A percentile compares a stretch with the other conserved stretches of the same genome.
Conservation (phyloP, 2,797 vertebrate genomes). For the Miichthys miiuy region DNA sequence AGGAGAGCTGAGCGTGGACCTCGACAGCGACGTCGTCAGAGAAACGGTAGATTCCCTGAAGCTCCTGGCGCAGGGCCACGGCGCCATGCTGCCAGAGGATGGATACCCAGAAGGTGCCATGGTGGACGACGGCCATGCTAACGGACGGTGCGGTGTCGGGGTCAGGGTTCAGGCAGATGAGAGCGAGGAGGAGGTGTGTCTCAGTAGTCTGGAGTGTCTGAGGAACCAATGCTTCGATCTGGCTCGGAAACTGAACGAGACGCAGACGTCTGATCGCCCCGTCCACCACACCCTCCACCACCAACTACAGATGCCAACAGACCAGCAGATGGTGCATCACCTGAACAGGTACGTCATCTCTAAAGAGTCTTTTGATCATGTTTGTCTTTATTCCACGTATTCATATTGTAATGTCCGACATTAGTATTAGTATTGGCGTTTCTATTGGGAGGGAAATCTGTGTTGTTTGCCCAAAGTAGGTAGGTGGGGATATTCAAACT, state of each 20-base stretch:
- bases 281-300: conserved; percentile 75
- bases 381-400: neutral
- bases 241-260: conserved; percentile 95
- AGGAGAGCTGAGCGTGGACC: conserved; percentile 93
- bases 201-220: conserved; percentile 97
- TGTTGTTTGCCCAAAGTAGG: neutral
- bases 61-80: conserved; percentile 96
- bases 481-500: neutral
- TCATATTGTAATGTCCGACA: neutral
- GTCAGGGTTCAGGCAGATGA: conserved; percentile 88
- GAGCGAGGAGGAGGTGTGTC: conserved; percentile 95
- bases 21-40: conserved; percentile 96
- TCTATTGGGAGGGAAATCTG: conserved; percentile 6
- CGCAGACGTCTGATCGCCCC: conserved; percentile 84
- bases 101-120: conserved; percentile 85
- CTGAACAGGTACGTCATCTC: conserved; percentile 61
- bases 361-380: neutral
- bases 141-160: conserved; percentile 74
- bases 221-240: conserved; percentile 98
- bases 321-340: conserved; percentile 67
- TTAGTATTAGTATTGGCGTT: neutral
- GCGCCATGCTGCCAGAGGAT: conserved; percentile 91
- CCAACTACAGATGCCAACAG: conserved; percentile 49
- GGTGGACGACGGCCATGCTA: conserved; percentile 67
- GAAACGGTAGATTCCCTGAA: conserved; percentile 99